phyloP scores from a whole-genome alignment of 2,797 vertebrate genomes.

The Podarcis siculus region DNA sequence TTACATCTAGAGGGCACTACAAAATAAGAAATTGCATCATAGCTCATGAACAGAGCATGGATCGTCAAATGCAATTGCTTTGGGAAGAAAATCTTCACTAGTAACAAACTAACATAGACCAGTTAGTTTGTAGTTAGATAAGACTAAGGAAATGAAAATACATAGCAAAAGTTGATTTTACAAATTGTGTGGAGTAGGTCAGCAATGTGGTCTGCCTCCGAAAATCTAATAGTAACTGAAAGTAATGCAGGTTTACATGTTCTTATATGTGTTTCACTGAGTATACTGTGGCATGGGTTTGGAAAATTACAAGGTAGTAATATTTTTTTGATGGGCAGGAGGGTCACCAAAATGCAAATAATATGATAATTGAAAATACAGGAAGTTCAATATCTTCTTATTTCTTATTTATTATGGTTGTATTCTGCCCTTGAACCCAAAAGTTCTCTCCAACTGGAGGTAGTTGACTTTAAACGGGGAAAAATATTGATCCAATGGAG shows the following conservation, averaged over 20 bases:
- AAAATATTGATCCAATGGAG: neutral
- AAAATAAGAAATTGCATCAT: conserved; percentile 47
- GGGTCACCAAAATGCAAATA: neutral
- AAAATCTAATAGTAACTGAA: neutral
- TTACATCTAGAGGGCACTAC: conserved; percentile 73
- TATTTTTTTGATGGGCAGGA: neutral
- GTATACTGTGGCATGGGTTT: too few relatives aligned
- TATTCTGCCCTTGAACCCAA: too few relatives aligned
- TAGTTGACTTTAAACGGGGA: neutral
- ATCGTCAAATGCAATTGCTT: neutral
- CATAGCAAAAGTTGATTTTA: neutral
- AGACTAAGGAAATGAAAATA: neutral
- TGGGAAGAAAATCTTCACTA: neutral
- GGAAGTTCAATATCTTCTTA: neutral
- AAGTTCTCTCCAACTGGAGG: neutral
- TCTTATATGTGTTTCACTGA: neutral
- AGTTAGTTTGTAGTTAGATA: neutral
- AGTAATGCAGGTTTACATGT: neutral
- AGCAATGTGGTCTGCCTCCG: neutral
- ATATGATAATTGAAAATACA: neutral
- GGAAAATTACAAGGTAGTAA: too few relatives aligned
- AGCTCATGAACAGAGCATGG: neutral
- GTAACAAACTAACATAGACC: neutral
- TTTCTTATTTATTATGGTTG: neutral
- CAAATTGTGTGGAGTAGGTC: neutral